Evolutionary conservation across 2,797 vertebrate genomes (phyloP), one percentile per base, ranked within the genome.

Genomic region (Cygnus olor): DNA sequence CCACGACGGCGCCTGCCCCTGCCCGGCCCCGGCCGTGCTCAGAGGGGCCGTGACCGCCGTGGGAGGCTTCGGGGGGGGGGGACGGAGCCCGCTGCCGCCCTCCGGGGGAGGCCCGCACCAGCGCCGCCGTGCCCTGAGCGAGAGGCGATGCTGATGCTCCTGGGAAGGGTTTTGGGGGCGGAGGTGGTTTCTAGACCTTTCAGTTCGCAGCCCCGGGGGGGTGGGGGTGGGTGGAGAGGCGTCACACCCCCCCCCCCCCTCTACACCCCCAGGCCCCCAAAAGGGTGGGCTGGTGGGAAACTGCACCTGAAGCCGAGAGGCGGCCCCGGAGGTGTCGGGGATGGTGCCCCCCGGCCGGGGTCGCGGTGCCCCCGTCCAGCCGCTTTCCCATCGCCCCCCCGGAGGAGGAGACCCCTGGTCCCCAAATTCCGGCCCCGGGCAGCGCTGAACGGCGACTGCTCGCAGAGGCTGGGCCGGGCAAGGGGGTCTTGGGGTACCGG

Each of bases 181-280:
- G 22, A 15, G 21, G 28, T 77, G 69, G 38, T 88, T 90, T 95
- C 47, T 63, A 71, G 69, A 91, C 65, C 57, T 22, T 64, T 66
- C 70, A 94, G 5, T 69, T 72, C 61, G 45, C 21, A 28, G 65
- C 9, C 3, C 1, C 6, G 21, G n/a, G 17, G 49, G n/a, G 28
- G 21, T 49, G n/a, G 22, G 21, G n/a, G 17, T 22, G 40, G 28
- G 21, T 30, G 27, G 36, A 19, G 51, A 57, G 32, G 10, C 3
- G 1, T 36, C 40, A 14, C 9, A 7, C 6, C 18, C 10, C 34
- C 6, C 22, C 8, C 21, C 10, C 38, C 6, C 22, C 8, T 3
- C 3, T 10, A 10, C 3, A 16, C 25, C 24, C 14, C 38, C 21
- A 49, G 22, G 49, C 11, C 9, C 14, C 17, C 17, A 36, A 27